Evolutionary conservation across 2,113 vertebrate species (phyloP).

Genomic region (Cyprinodon tularosa): DNA sequence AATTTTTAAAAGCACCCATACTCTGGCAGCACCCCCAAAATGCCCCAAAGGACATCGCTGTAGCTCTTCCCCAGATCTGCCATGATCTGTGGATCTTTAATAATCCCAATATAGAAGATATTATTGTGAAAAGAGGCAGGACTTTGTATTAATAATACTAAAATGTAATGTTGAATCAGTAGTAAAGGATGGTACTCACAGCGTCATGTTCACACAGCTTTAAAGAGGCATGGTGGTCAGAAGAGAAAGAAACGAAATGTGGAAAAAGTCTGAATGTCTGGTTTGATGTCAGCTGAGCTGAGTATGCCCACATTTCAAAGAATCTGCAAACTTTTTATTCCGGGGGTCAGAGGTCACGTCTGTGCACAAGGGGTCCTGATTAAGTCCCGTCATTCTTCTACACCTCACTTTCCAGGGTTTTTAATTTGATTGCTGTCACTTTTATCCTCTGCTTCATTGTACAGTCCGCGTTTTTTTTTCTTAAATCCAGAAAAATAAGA

Average conservation of each 20-base stretch:
- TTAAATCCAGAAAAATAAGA: not conserved
- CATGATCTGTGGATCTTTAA: too few species aligned
- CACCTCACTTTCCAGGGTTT: conserved; percentile 17
- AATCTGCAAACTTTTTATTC: conserved; percentile 28
- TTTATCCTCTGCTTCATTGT: conserved; percentile 48
- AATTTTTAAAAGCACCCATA: not conserved
- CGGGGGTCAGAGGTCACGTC: conserved; percentile 67
- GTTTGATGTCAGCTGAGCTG: conserved; percentile 61
- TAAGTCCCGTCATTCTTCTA: conserved; percentile 49
- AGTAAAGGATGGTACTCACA: conserved; percentile 34
- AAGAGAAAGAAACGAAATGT: conserved; percentile 10
- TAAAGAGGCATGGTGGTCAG: conserved; percentile 23
- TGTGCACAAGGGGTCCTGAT: conserved; percentile 19
- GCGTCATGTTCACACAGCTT: conserved; percentile 33
- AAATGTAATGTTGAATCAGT: not conserved
- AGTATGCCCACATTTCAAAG: not conserved
- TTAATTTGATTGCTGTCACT: conserved; percentile 26
- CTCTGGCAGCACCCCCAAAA: not conserved
- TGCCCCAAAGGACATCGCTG: too few species aligned
- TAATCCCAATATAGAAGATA: conserved; percentile 8
- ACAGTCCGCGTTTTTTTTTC: conserved; percentile 9
- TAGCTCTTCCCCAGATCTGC: not conserved
- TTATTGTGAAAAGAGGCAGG: not conserved
- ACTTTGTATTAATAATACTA: conserved; percentile 12
- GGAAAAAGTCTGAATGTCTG: conserved; percentile 7